Evolutionary conservation across 1,140 invertebrate genomes (phyloP).

Genomic region (Varroa destructor): DNA sequence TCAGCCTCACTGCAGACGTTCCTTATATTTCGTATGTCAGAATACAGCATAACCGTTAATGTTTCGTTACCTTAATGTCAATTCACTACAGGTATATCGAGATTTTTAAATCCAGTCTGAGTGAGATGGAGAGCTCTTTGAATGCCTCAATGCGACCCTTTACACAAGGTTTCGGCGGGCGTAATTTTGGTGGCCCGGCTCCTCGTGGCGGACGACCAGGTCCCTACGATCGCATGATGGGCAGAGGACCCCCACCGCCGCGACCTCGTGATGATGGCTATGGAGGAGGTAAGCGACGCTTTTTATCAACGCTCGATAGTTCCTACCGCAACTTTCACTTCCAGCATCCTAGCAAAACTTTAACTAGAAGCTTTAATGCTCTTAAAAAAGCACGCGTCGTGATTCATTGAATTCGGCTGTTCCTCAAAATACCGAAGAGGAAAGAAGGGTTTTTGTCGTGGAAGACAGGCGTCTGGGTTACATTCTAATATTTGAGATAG

Average conservation of each 20-base stretch:
- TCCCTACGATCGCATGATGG: conserved; percentile 30
- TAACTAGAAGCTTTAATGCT: too few relatives aligned
- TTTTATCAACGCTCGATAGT: too few relatives aligned
- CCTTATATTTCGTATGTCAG: too few relatives aligned
- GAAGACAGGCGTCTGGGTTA: too few relatives aligned
- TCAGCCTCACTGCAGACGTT: too few relatives aligned
- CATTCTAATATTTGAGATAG: too few relatives aligned
- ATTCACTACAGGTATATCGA: conserved; percentile 13
- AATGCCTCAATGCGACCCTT: conserved; percentile 5
- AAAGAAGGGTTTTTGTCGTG: too few relatives aligned
- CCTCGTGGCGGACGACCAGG: conserved; percentile 29
- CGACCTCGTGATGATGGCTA: conserved; percentile 16
- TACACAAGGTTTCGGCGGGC: neutral
- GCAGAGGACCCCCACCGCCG: conserved; percentile 11
- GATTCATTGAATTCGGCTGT: too few relatives aligned
- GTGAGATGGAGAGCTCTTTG: conserved; percentile 22
- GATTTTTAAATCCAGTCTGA: conserved; percentile 26
- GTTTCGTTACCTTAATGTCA: conserved; percentile 29
- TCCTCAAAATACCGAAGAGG: too few relatives aligned
- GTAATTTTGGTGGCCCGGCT: neutral
- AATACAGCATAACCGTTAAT: conserved; percentile 22
- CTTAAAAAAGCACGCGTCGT: too few relatives aligned
- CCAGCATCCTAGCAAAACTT: too few relatives aligned
- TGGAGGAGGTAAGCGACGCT: neutral
- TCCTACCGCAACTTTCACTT: too few relatives aligned